Conservation (phyloP, 2,888 invertebrate genomes). For the Drosophila dives region DNA sequence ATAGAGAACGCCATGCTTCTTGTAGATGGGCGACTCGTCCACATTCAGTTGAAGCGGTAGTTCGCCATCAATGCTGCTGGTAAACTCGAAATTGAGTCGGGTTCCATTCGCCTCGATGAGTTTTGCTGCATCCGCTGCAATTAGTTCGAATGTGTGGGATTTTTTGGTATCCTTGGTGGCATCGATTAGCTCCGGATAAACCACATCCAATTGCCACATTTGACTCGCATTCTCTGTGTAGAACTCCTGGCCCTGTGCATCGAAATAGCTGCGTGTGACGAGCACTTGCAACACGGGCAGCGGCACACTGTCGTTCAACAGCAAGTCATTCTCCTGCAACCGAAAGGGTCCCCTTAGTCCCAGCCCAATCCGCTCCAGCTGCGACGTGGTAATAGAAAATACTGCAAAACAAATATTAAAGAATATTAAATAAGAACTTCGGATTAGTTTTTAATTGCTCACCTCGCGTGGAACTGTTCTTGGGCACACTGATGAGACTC, state of each 20-base stretch:
- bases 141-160: constrained; percentile 78
- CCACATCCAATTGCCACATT: constrained; percentile 81
- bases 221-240: constrained; percentile 71
- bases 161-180: constrained; percentile 85
- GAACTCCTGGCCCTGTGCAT: constrained; percentile 63
- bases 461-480: constrained; percentile 73
- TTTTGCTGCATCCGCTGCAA: constrained; percentile 52
- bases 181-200: constrained; percentile 82
- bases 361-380: constrained; percentile 86
- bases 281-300: constrained; percentile 71
- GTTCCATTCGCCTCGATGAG: constrained; percentile 63
- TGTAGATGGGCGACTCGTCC: constrained; percentile 88
- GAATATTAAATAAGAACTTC: background rate
- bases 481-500: constrained; percentile 87
- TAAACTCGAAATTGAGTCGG: constrained; percentile 76
- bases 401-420: constrained; percentile 51
- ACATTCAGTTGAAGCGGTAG: constrained; percentile 87
- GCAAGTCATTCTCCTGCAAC: constrained; percentile 85
- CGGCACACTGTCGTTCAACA: constrained; percentile 57
- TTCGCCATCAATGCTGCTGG: constrained; percentile 78
- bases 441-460: background rate
- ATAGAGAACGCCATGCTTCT: constrained; percentile 90
- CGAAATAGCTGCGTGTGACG: constrained; percentile 75
- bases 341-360: constrained; percentile 87
- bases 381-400: constrained; percentile 80